These are phyloP conservation scores for Bombus breviceps DNA, from an alignment of 1,140 invertebrate genomes.

Conservation along the genomic window DNA sequence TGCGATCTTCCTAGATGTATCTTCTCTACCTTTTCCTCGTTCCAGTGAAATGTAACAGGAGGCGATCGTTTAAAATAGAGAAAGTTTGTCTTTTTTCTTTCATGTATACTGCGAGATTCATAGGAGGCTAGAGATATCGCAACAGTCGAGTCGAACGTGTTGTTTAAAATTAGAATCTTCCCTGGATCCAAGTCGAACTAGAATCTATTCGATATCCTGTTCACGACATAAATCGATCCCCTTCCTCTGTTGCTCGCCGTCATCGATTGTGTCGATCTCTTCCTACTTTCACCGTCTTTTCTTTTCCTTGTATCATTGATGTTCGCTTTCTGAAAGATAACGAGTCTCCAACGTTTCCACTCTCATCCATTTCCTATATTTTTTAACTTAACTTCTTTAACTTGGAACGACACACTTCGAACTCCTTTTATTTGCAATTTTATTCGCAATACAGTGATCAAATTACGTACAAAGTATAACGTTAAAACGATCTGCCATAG, in stretches of 20 bases:
- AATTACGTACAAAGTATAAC: too few species aligned
- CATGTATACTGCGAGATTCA: neutral
- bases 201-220: too few species aligned
- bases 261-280: neutral
- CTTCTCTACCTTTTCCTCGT: neutral
- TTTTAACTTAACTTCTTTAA: neutral
- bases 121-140: neutral
- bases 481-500: too few species aligned
- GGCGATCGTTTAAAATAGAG: neutral
- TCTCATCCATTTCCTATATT: neutral
- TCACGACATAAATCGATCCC: neutral
- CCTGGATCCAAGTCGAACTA: neutral
- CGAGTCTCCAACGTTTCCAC: neutral
- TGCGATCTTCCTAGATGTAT: neutral
- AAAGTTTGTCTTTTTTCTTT: neutral
- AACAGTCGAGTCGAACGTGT: neutral
- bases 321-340: neutral
- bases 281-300: conserved; percentile 17
- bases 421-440: too few species aligned
- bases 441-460: too few species aligned
- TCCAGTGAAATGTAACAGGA: neutral
- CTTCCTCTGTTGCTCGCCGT: neutral
- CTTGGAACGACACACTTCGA: too few species aligned
- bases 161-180: conserved; percentile 1
- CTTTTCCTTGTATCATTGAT: neutral